Evolutionary conservation across 37 sponge, comb jelly and placozoan genomes (phyloP).

Genomic region (Geodia barretti): DNA sequence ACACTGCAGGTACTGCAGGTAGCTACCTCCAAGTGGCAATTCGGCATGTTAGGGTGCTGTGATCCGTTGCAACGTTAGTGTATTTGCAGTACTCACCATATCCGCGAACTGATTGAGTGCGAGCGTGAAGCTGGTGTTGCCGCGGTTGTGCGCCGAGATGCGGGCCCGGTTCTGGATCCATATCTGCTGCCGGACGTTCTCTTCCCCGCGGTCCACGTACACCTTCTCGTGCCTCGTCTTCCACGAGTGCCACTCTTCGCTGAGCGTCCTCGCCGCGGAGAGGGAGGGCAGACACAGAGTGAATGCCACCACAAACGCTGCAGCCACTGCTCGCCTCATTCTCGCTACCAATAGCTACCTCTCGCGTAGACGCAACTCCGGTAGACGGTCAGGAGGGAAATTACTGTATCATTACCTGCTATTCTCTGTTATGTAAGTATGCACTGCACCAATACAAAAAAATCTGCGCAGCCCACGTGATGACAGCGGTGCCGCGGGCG

Average conservation of each 20-base stretch:
- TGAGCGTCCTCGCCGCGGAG: neutral
- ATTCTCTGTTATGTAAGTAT: no score
- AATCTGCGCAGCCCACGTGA: no score
- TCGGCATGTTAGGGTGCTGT: no score
- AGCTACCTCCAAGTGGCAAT: neutral
- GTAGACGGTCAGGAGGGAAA: no score
- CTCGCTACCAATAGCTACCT: no score
- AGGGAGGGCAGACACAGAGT: no score
- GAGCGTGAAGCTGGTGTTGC: slow-evolving; percentile 41
- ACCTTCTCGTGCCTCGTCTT: slow-evolving; percentile 53
- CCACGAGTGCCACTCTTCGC: slow-evolving; percentile 61
- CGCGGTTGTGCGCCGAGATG: slow-evolving; percentile 62
- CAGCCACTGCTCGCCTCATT: neutral
- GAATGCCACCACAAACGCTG: neutral
- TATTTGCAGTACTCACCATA: slow-evolving; percentile 52
- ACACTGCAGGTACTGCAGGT: neutral
- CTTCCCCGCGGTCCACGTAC: slow-evolving; percentile 41
- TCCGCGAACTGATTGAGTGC: slow-evolving; percentile 77
- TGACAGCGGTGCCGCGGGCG: no score
- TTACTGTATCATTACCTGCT: no score
- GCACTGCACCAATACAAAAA: no score
- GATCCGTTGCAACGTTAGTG: no score
- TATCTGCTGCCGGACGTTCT: slow-evolving; percentile 18
- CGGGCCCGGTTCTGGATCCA: slow-evolving; percentile 61
- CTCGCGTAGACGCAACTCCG: no score